Percentiles rank a stretch among this genome's conserved stretches.
These are phyloP conservation scores for Hypanus sabinus DNA, from an alignment of 2,113 vertebrate species.

Conservation along the genomic window DNA sequence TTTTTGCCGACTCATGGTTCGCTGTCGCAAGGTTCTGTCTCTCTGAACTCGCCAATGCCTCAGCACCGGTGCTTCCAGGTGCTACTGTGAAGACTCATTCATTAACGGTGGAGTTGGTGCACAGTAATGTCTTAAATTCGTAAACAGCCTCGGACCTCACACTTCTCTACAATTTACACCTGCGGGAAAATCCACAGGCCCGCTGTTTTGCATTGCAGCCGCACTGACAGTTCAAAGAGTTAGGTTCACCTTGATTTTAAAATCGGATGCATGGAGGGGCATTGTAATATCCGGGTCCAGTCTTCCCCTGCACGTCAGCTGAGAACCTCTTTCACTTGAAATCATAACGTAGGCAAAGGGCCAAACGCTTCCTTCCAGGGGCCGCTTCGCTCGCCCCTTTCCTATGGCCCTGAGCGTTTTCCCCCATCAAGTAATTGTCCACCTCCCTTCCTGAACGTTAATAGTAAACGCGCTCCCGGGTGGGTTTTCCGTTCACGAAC, in stretches of 20 bases:
- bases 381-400: neutral
- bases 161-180: neutral
- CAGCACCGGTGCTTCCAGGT: neutral
- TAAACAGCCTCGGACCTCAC: neutral
- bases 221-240: neutral
- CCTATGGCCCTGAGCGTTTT: too few species aligned
- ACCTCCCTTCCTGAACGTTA: neutral
- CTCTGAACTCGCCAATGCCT: neutral
- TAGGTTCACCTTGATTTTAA: neutral
- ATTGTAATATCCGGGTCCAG: neutral
- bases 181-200: neutral
- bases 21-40: too few species aligned
- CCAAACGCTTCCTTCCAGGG: too few species aligned
- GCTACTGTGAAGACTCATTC: neutral
- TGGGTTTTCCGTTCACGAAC: neutral
- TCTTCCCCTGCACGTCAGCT: too few species aligned
- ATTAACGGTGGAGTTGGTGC: neutral
- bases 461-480: neutral
- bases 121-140: neutral
- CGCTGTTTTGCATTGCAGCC: neutral
- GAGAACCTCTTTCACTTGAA: neutral
- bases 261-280: neutral
- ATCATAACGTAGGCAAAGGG: neutral
- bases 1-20: neutral
- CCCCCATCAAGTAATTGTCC: neutral